phyloP scores from a whole-genome alignment of 2,888 invertebrate genomes.

The Sericinus montela region DNA sequence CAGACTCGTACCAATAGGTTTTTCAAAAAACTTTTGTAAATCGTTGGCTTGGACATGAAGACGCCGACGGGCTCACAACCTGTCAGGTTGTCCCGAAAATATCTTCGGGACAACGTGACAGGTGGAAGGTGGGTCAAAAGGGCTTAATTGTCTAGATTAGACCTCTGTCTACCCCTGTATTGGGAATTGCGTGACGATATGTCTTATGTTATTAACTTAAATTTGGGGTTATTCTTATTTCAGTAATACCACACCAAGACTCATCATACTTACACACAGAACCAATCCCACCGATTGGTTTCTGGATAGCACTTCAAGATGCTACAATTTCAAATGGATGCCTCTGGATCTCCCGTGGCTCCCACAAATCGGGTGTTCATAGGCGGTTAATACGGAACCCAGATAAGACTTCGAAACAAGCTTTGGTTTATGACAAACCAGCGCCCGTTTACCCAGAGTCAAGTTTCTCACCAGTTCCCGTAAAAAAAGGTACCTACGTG shows the following conservation, averaged over 20 bases:
- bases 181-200: no score
- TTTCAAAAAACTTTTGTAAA: no score
- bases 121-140: no score
- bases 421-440: conserved; percentile 84
- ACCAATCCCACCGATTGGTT: conserved; percentile 89
- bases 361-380: conserved; percentile 91
- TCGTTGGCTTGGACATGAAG: no score
- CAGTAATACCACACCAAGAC: conserved; percentile 91
- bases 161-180: no score
- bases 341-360: conserved; percentile 93
- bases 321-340: conserved; percentile 96
- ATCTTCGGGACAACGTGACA: no score
- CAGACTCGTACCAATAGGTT: no score
- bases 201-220: no score
- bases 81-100: no score
- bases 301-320: conserved; percentile 98
- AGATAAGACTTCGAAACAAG: conserved; percentile 73
- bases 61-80: no score
- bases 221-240: no score
- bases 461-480: conserved; percentile 88
- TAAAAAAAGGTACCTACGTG: conserved; percentile 85
- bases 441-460: conserved; percentile 85
- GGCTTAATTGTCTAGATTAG: no score
- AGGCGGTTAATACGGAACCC: conserved; percentile 85
- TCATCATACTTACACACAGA: conserved; percentile 92